phyloP scores from a whole-genome alignment of 2,888 invertebrate genomes.

The Nomada ferruginata region DNA sequence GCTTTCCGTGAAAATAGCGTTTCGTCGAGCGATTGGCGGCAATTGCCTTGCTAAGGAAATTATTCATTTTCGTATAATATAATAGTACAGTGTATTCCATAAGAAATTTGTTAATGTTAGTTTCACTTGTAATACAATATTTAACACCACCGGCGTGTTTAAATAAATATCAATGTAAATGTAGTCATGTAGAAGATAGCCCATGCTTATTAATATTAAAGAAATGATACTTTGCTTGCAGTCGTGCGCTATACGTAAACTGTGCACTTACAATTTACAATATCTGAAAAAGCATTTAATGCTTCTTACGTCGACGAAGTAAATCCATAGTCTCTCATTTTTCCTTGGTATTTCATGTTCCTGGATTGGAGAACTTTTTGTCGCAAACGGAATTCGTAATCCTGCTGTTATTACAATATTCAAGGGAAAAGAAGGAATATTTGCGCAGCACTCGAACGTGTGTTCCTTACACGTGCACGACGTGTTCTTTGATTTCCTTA shows the following conservation, averaged over 20 bases:
- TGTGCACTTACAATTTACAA: too few relatives aligned
- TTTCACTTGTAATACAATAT: background rate
- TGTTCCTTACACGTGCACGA: background rate
- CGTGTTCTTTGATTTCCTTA: background rate
- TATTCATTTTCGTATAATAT: background rate
- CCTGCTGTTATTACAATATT: background rate
- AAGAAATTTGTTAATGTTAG: background rate
- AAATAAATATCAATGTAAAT: too few relatives aligned
- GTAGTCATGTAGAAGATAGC: too few relatives aligned
- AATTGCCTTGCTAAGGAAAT: background rate
- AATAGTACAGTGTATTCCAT: too few relatives aligned
- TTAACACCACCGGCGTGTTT: background rate
- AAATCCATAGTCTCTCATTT: background rate
- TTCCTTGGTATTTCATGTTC: background rate
- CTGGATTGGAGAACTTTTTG: background rate
- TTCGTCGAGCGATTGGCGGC: background rate
- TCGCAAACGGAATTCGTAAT: slow-evolving; percentile 15
- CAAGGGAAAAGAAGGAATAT: background rate
- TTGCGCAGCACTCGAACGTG: background rate
- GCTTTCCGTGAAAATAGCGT: background rate
- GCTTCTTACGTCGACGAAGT: background rate
- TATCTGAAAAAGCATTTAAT: background rate
- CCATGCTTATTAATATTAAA: background rate
- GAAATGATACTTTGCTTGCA: too few relatives aligned
- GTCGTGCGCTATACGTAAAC: too few relatives aligned